These are phyloP conservation scores for Poecilia latipinna DNA, from an alignment of 2,113 vertebrate genomes.

Conservation along the genomic window DNA sequence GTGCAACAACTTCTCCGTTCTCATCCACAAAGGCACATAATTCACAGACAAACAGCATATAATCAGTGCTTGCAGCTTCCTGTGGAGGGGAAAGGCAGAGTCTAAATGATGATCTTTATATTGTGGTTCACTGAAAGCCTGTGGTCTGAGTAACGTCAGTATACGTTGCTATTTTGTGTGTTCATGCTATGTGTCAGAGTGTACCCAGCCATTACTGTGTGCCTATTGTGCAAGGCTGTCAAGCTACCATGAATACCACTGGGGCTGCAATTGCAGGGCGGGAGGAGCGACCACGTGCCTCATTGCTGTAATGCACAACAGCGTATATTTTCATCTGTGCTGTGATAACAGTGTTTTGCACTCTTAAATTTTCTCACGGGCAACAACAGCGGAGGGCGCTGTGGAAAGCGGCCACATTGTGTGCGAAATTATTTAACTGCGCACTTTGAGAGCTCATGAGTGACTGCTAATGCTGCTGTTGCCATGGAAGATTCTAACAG, in stretches of 20 bases:
- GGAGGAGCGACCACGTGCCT: constrained; percentile 36
- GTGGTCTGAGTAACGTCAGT: constrained; percentile 53
- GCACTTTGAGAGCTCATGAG: neutral
- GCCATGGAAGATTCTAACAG: neutral
- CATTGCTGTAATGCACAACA: constrained; percentile 33
- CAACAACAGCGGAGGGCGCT: constrained; percentile 9
- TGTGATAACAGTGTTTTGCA: constrained; percentile 41
- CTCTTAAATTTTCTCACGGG: constrained; percentile 13
- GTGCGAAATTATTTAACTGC: neutral
- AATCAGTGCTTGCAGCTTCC: constrained; percentile 71
- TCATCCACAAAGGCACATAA: constrained; percentile 38
- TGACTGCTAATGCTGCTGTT: neutral
- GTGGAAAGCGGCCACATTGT: neutral
- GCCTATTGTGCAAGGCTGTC: constrained; percentile 65
- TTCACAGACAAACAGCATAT: constrained; percentile 60
- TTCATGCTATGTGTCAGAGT: constrained; percentile 14
- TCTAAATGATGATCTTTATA: constrained; percentile 72
- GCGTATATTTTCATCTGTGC: constrained; percentile 60
- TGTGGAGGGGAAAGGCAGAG: constrained; percentile 45
- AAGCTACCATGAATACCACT: constrained; percentile 56
- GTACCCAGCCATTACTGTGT: constrained; percentile 66
- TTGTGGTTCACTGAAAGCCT: constrained; percentile 67
- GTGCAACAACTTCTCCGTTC: constrained; percentile 32
- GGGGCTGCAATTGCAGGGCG: constrained; percentile 57
- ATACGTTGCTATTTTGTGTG: constrained; percentile 56